Conservation (phyloP, 92 coral and sea anemone genomes). For the Virgularia gustaviana region DNA sequence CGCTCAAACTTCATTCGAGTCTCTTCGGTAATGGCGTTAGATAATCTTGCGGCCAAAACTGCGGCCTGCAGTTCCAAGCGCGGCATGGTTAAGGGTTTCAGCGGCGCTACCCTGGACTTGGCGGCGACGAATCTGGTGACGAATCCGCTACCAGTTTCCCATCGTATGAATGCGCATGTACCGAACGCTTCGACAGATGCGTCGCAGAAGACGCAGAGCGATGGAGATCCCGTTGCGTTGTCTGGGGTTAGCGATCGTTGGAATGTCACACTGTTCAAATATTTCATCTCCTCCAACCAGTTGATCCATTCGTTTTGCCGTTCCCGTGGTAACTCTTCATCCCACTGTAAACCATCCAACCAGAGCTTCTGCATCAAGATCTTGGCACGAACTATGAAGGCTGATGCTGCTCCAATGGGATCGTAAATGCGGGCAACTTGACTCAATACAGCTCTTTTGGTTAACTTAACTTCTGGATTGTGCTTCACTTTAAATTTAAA, state of each 20-base stretch:
- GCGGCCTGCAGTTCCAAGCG: conserved; percentile 22
- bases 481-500: conserved; percentile 20
- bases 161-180: conserved; percentile 30
- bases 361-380: conserved; percentile 39
- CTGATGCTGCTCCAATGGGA: conserved; percentile 37
- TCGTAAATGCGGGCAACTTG: conserved; percentile 35
- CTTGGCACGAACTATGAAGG: conserved; percentile 42
- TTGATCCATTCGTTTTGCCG: conserved; percentile 6
- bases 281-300: conserved; percentile 45
- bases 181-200: conserved; percentile 44
- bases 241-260: conserved; percentile 42
- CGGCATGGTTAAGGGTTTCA: conserved; percentile 7
- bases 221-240: conserved; percentile 17
- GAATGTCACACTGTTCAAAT: conserved; percentile 32
- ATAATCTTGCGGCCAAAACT: neutral
- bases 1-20: conserved; percentile 3
- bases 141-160: conserved; percentile 2
- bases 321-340: conserved; percentile 3
- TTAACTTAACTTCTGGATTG: neutral
- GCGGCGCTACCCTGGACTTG: conserved; percentile 17
- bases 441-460: conserved; percentile 37
- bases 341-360: conserved; percentile 43
- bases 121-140: conserved; percentile 20
- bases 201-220: conserved; percentile 38
- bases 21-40: conserved; percentile 1